Evolutionary conservation across 2,113 vertebrate species (phyloP).

Genomic region (Lepidothrix coronata): DNA sequence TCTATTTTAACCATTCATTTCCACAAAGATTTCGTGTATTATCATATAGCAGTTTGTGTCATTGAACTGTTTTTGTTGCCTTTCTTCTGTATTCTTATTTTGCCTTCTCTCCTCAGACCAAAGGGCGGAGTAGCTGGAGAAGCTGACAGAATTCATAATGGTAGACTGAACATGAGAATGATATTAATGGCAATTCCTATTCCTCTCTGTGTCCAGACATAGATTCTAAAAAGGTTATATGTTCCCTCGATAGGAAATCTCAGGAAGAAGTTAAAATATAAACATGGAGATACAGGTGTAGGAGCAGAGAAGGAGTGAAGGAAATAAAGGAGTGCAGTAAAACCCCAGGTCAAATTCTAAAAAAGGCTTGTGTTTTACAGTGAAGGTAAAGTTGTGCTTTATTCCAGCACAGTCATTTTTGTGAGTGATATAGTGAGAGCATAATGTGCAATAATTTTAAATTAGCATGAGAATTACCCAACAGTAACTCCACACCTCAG

Average conservation of each 20-base stretch:
- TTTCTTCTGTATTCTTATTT: neutral
- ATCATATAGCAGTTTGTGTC: neutral
- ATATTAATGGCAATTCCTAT: neutral
- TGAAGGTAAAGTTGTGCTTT: constrained; percentile 6
- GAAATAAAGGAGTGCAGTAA: neutral
- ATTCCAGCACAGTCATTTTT: neutral
- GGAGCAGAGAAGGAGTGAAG: neutral
- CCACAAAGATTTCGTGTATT: neutral
- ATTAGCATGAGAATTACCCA: constrained; percentile 10
- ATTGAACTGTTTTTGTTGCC: neutral
- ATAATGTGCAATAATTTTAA: neutral
- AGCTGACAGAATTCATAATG: neutral
- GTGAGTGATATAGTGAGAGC: constrained; percentile 1
- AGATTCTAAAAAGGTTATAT: neutral
- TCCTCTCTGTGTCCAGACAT: neutral
- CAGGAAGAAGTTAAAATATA: neutral
- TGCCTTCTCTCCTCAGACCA: neutral
- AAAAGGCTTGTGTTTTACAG: neutral
- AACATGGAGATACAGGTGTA: neutral
- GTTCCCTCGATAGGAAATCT: neutral
- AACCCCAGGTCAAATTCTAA: neutral
- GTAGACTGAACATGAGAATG: neutral
- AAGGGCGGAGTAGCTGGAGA: neutral
- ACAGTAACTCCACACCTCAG: neutral
- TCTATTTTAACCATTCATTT: neutral